Evolutionary conservation across 2,797 vertebrate genomes (phyloP), one percentile per base, ranked within the genome.

Genomic region (Pseudochromis fuscus): DNA sequence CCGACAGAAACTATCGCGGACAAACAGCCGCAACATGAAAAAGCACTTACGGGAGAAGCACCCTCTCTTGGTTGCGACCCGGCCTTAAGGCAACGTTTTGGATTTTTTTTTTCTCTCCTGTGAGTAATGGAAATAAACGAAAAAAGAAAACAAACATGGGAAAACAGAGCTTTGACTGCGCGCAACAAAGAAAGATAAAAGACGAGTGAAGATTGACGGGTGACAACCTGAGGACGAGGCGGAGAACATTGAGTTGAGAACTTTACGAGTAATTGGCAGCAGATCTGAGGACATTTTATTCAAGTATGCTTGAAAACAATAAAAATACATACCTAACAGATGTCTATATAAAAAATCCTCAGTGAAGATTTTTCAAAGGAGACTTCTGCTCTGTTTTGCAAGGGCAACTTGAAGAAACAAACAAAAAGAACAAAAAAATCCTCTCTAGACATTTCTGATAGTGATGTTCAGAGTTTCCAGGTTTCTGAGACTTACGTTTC

Each of bases 1-100:
- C 67, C 65, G 51, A 77, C 59, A 72, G 63, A 67, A 33, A 73
- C 53, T 58, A 70, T 72, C 7, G 31, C 71, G 72, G 60, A 79
- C 57, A 67, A 78, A 81, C 67, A 64, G n/a, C 51, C 24, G 4
- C 71, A 75, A 89, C 84, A 86, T 80, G 82, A 87, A 89, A 83
- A 83, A 67, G 45, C 84, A 79, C 75, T 84, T 69, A 83, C 2
- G 0, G 18, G 21, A 79, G 68, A 75, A 42, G 40, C 56, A 52
- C 19, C 52, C 30, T 74, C 55, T 65, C 49, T 50, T n/a, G 23
- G 65, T 60, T 63, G 63, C 57, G 84, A 42, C 63, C 28, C 16
- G 3, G 67, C 72, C 64, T 62, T 8, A 67, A 85, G 85, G 68
- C 59, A 64, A 18, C 35, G n/a, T 45, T 13, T 23, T 7, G 2